These are phyloP conservation scores for Panulirus ornatus DNA, from an alignment of 1,140 invertebrate species.

Conservation along the genomic window DNA sequence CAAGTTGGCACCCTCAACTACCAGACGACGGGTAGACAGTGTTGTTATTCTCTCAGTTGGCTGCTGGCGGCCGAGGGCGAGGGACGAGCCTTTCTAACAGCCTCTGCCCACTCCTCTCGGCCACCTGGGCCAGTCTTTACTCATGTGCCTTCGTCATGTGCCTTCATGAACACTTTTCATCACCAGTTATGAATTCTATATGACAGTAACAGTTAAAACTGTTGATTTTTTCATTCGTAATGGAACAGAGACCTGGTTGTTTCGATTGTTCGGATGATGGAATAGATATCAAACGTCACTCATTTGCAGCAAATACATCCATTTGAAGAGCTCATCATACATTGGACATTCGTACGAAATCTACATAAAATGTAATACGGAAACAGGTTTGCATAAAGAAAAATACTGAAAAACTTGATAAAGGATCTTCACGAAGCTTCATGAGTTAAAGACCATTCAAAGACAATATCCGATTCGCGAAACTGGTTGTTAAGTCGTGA, in stretches of 20 bases:
- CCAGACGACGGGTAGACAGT: conserved; percentile 12
- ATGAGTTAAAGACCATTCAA: too few relatives aligned
- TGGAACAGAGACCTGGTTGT: background rate
- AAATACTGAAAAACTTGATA: too few relatives aligned
- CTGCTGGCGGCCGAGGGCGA: conserved; percentile 15
- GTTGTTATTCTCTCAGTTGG: conserved; percentile 27
- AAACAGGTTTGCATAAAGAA: too few relatives aligned
- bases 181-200: background rate
- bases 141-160: background rate
- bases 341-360: too few relatives aligned
- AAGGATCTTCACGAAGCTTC: too few relatives aligned
- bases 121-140: background rate
- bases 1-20: conserved; percentile 31
- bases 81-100: background rate
- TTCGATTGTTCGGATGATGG: background rate
- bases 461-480: too few relatives aligned
- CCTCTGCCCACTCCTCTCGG: background rate
- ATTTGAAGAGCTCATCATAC: background rate
- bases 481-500: too few relatives aligned
- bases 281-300: background rate
- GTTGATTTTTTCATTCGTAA: background rate
- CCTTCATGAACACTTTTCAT: background rate
- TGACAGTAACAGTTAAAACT: background rate
- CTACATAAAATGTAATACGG: too few relatives aligned
- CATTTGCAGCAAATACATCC: background rate